Evolutionary conservation across 2,113 vertebrate species (phyloP), one percentile per base, ranked within the genome.

Genomic region (Thalassoma bifasciatum): DNA sequence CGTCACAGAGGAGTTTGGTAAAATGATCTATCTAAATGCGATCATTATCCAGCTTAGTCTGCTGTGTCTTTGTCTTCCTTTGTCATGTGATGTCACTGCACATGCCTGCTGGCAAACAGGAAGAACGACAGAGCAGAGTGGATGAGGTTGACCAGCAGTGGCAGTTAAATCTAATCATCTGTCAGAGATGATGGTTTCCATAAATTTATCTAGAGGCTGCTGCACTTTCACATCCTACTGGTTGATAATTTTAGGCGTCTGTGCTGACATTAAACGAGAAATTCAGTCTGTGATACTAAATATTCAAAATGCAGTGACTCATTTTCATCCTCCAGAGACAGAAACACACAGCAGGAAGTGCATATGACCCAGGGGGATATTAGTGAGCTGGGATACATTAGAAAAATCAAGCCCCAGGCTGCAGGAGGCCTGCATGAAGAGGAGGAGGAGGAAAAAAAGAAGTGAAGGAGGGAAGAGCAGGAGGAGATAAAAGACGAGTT

Each of bases 401-500:
- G 46, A 63, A 30, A 51, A 75, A 24, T 59, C 21, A 58, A 67
- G 44, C 21, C 56, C 44, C 56, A 73, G 34, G 54, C 49, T 56
- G 26, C 23, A 62, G 23, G 19, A 75, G 66, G 61, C 54, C 61
- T 51, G 60, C 47, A 56, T 23, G 34, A 58, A n/a, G 8, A 59
- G 10, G 22, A 30, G 9, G 44, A 26, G 8, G 36, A 42, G 1
- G 51, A 66, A 14, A n/a, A 22, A 4, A 10, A 38, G 13, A 2
- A 30, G 8, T 19, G 40, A 13, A 17, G 59, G 30, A 7, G 2
- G 11, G 36, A 53, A 2, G 17, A n/a, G 12, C 16, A 70, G 21
- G 8, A 10, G 19, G 22, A 54, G 2, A 17, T 7, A 12, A 19
- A 40, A 19, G 14, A 59, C 6, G 30, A 36, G 42, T 19, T 72